These are phyloP conservation scores for Leptodactylus fallax DNA, from an alignment of 2,797 vertebrate species.

Conservation along the genomic window DNA sequence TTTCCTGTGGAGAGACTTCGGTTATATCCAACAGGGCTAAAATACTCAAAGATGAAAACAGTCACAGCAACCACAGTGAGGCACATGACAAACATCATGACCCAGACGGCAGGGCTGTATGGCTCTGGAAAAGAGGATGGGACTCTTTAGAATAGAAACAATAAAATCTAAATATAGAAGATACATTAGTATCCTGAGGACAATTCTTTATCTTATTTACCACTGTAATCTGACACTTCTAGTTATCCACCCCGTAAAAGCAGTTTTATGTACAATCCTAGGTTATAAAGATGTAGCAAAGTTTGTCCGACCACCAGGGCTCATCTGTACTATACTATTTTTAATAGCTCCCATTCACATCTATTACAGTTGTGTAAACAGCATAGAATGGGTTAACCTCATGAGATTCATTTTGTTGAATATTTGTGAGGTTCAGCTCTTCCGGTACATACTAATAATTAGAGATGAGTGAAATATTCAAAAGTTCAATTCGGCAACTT, in stretches of 20 bases:
- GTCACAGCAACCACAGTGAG: slow-evolving; percentile 95
- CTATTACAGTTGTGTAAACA: too few species aligned
- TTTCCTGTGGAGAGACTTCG: slow-evolving; percentile 90
- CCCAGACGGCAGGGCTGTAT: slow-evolving; percentile 95
- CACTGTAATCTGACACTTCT: neutral
- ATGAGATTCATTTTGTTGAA: too few species aligned
- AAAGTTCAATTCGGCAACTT: too few species aligned
- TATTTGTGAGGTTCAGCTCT: too few species aligned
- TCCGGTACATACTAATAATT: too few species aligned
- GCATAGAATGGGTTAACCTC: too few species aligned
- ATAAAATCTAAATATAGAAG: neutral
- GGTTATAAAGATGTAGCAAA: too few species aligned
- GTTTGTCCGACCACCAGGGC: too few species aligned
- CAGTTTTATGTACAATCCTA: too few species aligned
- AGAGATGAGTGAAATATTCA: too few species aligned
- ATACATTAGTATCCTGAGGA: neutral
- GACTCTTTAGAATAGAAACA: slow-evolving; percentile 3
- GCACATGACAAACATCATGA: slow-evolving; percentile 99
- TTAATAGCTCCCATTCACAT: too few species aligned
- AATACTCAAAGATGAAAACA: slow-evolving; percentile 97
- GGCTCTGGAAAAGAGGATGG: slow-evolving; percentile 77
- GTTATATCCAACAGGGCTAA: slow-evolving; percentile 96
- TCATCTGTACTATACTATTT: too few species aligned
- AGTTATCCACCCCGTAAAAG: neutral
- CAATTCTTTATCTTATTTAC: neutral